Evolutionary conservation across 1,140 invertebrate genomes (phyloP), one percentile per base, ranked within the genome.

Genomic region (Chlorops oryzae): DNA sequence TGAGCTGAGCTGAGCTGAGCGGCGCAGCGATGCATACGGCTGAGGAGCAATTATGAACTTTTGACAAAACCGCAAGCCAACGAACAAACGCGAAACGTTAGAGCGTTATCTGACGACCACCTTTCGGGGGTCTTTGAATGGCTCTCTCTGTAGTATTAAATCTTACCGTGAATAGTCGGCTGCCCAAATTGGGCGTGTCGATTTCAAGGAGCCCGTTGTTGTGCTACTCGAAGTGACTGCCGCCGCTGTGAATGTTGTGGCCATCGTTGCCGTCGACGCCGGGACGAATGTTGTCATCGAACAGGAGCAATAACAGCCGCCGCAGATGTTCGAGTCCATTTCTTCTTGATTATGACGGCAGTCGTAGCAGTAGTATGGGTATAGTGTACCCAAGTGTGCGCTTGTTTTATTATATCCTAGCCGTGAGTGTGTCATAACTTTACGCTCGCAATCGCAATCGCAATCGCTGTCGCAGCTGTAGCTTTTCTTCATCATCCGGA

Each of bases 101-200:
- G 22, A 27, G 22, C n/a, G n/a, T n/a, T n/a, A n/a, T n/a, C n/a
- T n/a, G n/a, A n/a, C n/a, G n/a, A n/a, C n/a, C n/a, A n/a, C n/a
- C n/a, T n/a, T n/a, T n/a, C n/a, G n/a, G n/a, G n/a, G n/a, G n/a
- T n/a, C n/a, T n/a, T n/a, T n/a, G n/a, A n/a, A n/a, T n/a, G n/a
- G n/a, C n/a, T n/a, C n/a, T n/a, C n/a, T n/a, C n/a, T n/a, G n/a
- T n/a, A n/a, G n/a, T n/a, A n/a, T n/a, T n/a, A n/a, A n/a, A n/a
- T n/a, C n/a, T 81, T 80, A 81, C 80, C 80, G 73, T 58, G 74
- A 72, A 71, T 75, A 80, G 69, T 81, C 80, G 58, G 73, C 73
- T 66, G 77, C 79, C 80, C 79, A 81, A 70, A 79, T 76, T 59
- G 75, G 77, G 74, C 73, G 74, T 59, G 72, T 32, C 47, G 40